A percentile compares a stretch with the other conserved stretches of the same genome.
Evolutionary conservation across 2,797 vertebrate species (phyloP).

Genomic region (Gymnodraco acuticeps): DNA sequence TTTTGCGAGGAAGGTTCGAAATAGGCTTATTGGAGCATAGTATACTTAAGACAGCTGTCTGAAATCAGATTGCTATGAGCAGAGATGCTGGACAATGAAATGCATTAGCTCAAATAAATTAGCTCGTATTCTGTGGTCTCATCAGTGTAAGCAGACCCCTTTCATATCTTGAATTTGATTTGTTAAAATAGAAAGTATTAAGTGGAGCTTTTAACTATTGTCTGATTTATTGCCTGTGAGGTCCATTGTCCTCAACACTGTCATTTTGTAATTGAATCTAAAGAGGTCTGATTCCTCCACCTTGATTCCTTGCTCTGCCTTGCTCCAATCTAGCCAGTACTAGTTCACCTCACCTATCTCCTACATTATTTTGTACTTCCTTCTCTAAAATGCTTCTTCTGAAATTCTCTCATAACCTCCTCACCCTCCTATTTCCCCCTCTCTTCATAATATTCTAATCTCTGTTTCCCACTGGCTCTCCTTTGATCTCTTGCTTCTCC

Average conservation of each 20-base stretch:
- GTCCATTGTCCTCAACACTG: no score
- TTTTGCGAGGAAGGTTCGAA: not conserved
- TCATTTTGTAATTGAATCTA: not conserved
- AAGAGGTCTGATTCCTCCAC: not conserved
- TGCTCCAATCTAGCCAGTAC: not conserved
- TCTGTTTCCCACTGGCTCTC: not conserved
- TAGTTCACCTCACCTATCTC: not conserved
- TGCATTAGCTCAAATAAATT: not conserved
- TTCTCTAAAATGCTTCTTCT: not conserved
- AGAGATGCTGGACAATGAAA: not conserved
- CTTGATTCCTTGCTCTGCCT: not conserved
- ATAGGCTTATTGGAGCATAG: not conserved
- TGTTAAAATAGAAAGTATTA: not conserved
- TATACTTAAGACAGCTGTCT: not conserved
- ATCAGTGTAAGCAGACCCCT: not conserved
- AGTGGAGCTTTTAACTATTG: not conserved
- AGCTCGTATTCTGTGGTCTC: not conserved
- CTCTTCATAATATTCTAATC: no score
- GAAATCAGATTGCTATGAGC: not conserved
- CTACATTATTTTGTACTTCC: not conserved
- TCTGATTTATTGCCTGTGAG: not conserved
- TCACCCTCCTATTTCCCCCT: conserved; percentile 19
- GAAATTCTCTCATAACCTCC: not conserved
- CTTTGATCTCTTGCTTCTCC: not conserved
- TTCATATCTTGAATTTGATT: not conserved